These are phyloP conservation scores for Brachyptera putata DNA, from an alignment of 2,888 invertebrate species.

Conservation along the genomic window DNA sequence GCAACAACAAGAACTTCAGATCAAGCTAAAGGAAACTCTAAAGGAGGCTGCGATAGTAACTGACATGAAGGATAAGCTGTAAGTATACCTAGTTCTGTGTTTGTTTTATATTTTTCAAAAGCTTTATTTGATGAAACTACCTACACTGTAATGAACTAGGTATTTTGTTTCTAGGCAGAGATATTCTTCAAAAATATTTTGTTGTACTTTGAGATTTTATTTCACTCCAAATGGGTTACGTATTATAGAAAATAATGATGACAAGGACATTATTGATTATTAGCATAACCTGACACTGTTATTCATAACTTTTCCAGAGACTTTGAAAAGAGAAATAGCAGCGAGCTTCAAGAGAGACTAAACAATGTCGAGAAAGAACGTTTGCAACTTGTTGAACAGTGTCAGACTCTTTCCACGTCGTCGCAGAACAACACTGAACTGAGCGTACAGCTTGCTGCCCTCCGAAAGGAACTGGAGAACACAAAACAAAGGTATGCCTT, in stretches of 20 bases:
- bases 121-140: constrained; percentile 49
- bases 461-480: constrained; percentile 25
- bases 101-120: no score
- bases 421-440: constrained; percentile 24
- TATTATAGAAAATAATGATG: no score
- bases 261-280: no score
- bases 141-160: no score
- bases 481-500: constrained; percentile 27
- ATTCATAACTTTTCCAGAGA: constrained; percentile 17
- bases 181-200: no score
- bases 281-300: no score
- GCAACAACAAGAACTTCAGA: constrained; percentile 25
- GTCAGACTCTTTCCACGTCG: constrained; percentile 2
- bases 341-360: constrained; percentile 25
- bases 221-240: no score
- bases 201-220: no score
- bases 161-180: no score
- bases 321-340: constrained; percentile 20
- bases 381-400: constrained; percentile 20
- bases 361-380: constrained; percentile 19
- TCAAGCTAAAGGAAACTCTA: constrained; percentile 27
- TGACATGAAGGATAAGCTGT: constrained; percentile 48
- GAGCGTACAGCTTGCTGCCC: constrained; percentile 8
- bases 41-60: constrained; percentile 39
- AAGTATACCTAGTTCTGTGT: constrained; percentile 38